phyloP scores from a whole-genome alignment of 2,797 vertebrate genomes.

The Danio tinwini region DNA sequence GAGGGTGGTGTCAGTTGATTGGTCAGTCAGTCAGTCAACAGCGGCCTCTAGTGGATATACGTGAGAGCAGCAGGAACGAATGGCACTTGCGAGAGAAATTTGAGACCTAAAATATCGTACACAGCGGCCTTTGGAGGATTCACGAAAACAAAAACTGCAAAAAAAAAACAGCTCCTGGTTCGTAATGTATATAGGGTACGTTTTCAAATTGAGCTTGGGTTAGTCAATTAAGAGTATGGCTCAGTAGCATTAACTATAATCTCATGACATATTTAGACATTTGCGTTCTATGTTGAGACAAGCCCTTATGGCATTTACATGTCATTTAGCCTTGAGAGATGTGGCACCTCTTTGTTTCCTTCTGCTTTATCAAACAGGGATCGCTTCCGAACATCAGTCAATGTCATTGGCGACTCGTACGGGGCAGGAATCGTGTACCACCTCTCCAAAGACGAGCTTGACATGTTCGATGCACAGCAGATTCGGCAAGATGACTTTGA shows the following conservation, averaged over 20 bases:
- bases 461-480: slow-evolving; percentile 89
- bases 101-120: no score
- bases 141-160: no score
- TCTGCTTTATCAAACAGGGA: slow-evolving; percentile 78
- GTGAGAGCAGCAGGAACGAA: no score
- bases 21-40: no score
- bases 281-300: slow-evolving; percentile 7
- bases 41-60: no score
- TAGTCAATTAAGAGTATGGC: not conserved
- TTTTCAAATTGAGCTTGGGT: no score
- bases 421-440: slow-evolving; percentile 98
- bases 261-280: not conserved
- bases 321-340: slow-evolving; percentile 21
- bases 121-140: no score
- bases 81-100: no score
- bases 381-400: slow-evolving; percentile 97
- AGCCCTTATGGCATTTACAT: not conserved
- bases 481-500: slow-evolving; percentile 87
- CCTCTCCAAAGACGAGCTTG: slow-evolving; percentile 93
- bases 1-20: no score
- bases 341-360: slow-evolving; percentile 43
- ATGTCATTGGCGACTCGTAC: slow-evolving; percentile 96
- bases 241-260: not conserved
- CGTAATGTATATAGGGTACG: no score
- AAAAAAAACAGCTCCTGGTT: no score